phyloP scores from a whole-genome alignment of 2,113 vertebrate species.

The Dipodomys spectabilis region DNA sequence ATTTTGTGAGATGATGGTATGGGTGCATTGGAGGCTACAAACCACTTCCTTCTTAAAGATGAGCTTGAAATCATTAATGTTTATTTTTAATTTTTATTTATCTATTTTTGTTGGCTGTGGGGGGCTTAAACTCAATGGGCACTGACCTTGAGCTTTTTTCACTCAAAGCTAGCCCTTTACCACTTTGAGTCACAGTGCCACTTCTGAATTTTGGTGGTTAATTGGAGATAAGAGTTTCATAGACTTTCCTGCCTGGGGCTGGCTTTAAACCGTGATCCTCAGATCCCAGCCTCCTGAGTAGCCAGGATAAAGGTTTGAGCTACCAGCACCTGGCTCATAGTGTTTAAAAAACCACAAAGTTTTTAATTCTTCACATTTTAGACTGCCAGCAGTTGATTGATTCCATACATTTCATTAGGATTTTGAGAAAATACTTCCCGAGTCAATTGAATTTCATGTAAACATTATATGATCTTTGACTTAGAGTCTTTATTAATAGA shows the following conservation, averaged over 20 bases:
- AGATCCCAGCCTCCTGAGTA: no score
- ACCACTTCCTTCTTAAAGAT: not conserved
- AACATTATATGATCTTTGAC: not conserved
- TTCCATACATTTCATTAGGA: constrained; percentile 14
- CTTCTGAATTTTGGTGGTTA: no score
- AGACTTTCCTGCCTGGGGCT: no score
- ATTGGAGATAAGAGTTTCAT: no score
- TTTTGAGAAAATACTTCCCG: constrained; percentile 33
- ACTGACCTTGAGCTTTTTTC: no score
- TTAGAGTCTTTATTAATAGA: constrained; percentile 22
- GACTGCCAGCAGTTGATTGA: constrained; percentile 19
- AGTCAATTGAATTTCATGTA: constrained; percentile 25
- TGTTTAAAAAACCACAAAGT: constrained; percentile 15
- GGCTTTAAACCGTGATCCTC: no score
- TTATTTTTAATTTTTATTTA: not conserved
- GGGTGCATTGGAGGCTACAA: not conserved
- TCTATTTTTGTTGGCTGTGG: no score
- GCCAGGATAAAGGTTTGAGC: no score
- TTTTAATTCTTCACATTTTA: constrained; percentile 25
- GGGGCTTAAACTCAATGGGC: no score
- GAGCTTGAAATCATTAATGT: not conserved
- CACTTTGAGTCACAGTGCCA: no score
- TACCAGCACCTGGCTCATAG: no score
- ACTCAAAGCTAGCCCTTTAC: no score
- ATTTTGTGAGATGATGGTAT: constrained; percentile 36